Evolutionary conservation across 37 sponge, comb jelly and placozoan genomes (phyloP).

Genomic region (Amphimedon queenslandica): DNA sequence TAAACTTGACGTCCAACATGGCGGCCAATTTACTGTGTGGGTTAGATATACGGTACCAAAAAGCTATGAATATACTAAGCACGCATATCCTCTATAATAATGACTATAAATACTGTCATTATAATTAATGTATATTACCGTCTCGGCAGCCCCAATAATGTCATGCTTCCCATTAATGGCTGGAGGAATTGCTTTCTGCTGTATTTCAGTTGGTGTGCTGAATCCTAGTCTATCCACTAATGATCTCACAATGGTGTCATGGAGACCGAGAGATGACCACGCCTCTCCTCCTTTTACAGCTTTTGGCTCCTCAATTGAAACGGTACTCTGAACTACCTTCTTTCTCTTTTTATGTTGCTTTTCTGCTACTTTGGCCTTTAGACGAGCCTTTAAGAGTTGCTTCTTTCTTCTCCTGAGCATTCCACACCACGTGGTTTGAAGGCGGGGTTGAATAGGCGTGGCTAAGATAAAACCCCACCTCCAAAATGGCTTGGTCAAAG

Average conservation of each 20-base stretch:
- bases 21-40: neutral
- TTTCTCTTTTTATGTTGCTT: too few species aligned
- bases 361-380: too few species aligned
- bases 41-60: neutral
- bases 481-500: neutral
- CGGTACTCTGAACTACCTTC: too few species aligned
- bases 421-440: too few species aligned
- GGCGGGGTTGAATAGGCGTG: too few species aligned
- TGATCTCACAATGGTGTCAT: conserved; percentile 51
- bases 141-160: conserved; percentile 97
- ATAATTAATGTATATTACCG: conserved; percentile 39
- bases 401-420: too few species aligned
- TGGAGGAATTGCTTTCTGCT: conserved; percentile 69
- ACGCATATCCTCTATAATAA: neutral
- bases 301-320: too few species aligned
- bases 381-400: too few species aligned
- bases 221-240: conserved; percentile 71
- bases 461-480: neutral
- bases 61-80: neutral
- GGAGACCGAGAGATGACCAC: conserved; percentile 73
- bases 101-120: neutral
- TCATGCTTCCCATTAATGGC: conserved; percentile 56
- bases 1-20: neutral
- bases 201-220: conserved; percentile 82
- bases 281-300: too few species aligned